A percentile compares a stretch with the other conserved stretches of the same genome.
Conservation (phyloP, 1,140 invertebrate species). For the Calycopis cecrops region DNA sequence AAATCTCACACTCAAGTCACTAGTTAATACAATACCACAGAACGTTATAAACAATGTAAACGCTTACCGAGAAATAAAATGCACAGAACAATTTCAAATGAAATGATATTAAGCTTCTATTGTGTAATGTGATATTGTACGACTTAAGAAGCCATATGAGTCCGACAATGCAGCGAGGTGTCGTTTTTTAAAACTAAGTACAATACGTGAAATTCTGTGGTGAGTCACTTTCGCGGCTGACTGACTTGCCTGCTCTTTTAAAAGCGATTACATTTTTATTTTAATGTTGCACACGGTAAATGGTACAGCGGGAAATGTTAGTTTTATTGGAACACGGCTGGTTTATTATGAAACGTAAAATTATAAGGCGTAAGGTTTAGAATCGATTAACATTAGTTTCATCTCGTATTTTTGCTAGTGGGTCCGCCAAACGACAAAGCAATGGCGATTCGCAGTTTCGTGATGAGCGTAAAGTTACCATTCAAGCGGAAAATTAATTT, state of each 20-base stretch:
- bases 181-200: slow-evolving; percentile 51
- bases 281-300: background rate
- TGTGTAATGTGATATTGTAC: slow-evolving; percentile 68
- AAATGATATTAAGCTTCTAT: slow-evolving; percentile 61
- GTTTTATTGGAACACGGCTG: too few species aligned
- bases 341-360: too few species aligned
- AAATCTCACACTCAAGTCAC: too few species aligned
- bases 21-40: background rate
- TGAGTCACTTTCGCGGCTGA: slow-evolving; percentile 33
- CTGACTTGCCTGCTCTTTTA: slow-evolving; percentile 16
- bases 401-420: too few species aligned
- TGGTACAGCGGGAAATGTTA: too few species aligned
- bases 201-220: slow-evolving; percentile 50
- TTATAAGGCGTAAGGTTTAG: too few species aligned
- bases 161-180: slow-evolving; percentile 55
- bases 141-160: slow-evolving; percentile 68
- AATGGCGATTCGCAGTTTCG: too few species aligned
- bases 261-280: slow-evolving; percentile 17
- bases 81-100: slow-evolving; percentile 39
- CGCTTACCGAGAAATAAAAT: slow-evolving; percentile 31
- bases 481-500: too few species aligned
- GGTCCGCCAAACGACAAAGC: too few species aligned
- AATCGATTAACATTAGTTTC: too few species aligned
- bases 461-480: too few species aligned
- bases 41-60: too few species aligned